Evolutionary conservation across 2,888 invertebrate genomes (phyloP).

Genomic region (Thereva unica): DNA sequence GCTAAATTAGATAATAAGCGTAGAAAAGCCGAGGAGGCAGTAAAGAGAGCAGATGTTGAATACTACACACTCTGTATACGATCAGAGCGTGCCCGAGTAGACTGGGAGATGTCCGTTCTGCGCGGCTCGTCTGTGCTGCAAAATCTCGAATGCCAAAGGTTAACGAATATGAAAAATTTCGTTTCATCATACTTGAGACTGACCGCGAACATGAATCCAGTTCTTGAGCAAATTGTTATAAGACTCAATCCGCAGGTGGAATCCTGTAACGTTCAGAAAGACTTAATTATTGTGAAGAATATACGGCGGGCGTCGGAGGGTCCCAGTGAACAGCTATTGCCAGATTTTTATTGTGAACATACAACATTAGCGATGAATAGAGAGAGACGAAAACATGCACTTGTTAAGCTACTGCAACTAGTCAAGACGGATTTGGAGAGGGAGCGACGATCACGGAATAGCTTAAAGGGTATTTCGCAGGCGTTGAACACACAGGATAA

Average conservation of each 20-base stretch:
- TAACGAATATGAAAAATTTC: constrained; percentile 76
- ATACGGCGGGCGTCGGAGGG: constrained; percentile 60
- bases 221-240: constrained; percentile 67
- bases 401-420: constrained; percentile 81
- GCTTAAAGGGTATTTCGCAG: constrained; percentile 84
- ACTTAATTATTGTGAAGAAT: constrained; percentile 56
- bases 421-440: constrained; percentile 87
- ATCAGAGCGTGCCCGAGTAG: constrained; percentile 85
- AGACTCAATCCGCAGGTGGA: constrained; percentile 53
- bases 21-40: constrained; percentile 86
- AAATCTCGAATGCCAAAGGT: constrained; percentile 85
- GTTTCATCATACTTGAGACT: constrained; percentile 69
- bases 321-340: constrained; percentile 80
- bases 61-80: constrained; percentile 90
- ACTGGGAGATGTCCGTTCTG: constrained; percentile 88
- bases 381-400: constrained; percentile 83
- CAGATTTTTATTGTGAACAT: constrained; percentile 95
- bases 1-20: constrained; percentile 85
- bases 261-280: constrained; percentile 56
- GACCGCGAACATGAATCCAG: constrained; percentile 75
- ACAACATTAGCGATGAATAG: constrained; percentile 90
- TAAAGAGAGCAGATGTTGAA: constrained; percentile 89
- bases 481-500: constrained; percentile 90
- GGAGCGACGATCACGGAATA: constrained; percentile 86
- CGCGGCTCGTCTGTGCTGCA: constrained; percentile 87